Conservation (phyloP, 64 coral and sea anemone genomes). For the Astreopora myriophthalma region DNA sequence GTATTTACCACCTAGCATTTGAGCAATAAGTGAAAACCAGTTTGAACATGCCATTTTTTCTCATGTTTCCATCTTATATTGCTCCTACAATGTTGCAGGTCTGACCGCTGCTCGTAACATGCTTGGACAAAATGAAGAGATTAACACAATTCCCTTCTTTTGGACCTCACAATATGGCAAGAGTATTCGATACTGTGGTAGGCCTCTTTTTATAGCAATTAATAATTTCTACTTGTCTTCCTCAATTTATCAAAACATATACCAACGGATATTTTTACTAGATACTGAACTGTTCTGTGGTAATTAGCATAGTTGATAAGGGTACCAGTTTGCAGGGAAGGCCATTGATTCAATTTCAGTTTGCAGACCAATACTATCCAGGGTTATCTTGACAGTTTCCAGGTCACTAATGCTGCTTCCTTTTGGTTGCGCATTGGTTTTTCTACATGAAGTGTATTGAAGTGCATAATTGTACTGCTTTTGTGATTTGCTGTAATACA, state of each 20-base stretch:
- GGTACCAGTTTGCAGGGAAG: too few relatives aligned
- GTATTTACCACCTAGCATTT: too few relatives aligned
- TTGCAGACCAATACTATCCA: not conserved
- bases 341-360: too few relatives aligned
- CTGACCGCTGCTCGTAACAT: slow-evolving; percentile 92
- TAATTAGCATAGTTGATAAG: too few relatives aligned
- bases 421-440: not conserved
- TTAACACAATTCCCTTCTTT: slow-evolving; percentile 94
- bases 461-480: not conserved
- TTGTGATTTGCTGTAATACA: not conserved
- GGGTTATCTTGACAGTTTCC: too few relatives aligned
- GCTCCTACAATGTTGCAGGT: slow-evolving; percentile 30
- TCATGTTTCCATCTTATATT: not conserved
- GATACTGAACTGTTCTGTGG: too few relatives aligned
- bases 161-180: slow-evolving; percentile 97
- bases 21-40: too few relatives aligned
- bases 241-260: too few relatives aligned
- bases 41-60: not conserved
- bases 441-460: not conserved
- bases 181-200: slow-evolving; percentile 94
- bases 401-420: not conserved
- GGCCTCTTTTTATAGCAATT: too few relatives aligned
- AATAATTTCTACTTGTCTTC: too few relatives aligned
- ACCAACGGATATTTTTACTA: too few relatives aligned
- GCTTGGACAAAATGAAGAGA: slow-evolving; percentile 85